Evolutionary conservation across 2,888 invertebrate species (phyloP), one percentile per base, ranked within the genome.

Genomic region (Plusia festucae): DNA sequence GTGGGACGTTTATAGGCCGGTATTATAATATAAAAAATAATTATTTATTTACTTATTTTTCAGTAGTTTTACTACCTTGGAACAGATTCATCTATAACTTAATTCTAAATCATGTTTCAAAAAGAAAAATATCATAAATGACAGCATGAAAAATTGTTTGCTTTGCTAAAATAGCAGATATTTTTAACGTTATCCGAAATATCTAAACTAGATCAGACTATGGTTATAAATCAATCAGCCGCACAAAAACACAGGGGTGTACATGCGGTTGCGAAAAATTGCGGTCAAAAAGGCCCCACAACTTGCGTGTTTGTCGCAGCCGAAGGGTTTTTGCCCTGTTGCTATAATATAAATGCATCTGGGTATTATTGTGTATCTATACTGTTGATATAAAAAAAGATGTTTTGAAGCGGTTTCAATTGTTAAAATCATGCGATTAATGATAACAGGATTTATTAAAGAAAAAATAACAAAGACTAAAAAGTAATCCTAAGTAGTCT

Each of bases 211-310:
- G 85, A 90, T 88, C 86, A 85, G 78, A 72, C 77, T 76, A 71
- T 73, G 82, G 81, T 84, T 89, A 83, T 90, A 90, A 90, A 90
- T 90, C 90, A 90, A 90, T 89, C 90, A 83, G 78, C 74, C 82
- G 73, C 81, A 80, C 71, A 82, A 89, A 89, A 89, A 88, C 84
- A 84, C 78, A 68, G 77, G 81, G 76, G 65, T 61, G 56, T 67
- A 76, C 72, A 70, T 27, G 65, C 67, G 70, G 79, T 78, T 68
- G 80, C 79, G 85, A 86, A 88, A 89, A 87, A 88, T 85, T 83
- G 81, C 79, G 85, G 80, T 72, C 73, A 77, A 77, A 82, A 82
- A 61, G 62, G 73, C 79, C 73, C 73, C 70, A 56, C 61, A 60
- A 66, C 65, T 30, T 44, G 75, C 74, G 76, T 70, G 76, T 70